Percentiles rank a stretch among this genome's conserved stretches.
Conservation (phyloP, 2,113 vertebrate genomes). For the Saimiri boliviensis region DNA sequence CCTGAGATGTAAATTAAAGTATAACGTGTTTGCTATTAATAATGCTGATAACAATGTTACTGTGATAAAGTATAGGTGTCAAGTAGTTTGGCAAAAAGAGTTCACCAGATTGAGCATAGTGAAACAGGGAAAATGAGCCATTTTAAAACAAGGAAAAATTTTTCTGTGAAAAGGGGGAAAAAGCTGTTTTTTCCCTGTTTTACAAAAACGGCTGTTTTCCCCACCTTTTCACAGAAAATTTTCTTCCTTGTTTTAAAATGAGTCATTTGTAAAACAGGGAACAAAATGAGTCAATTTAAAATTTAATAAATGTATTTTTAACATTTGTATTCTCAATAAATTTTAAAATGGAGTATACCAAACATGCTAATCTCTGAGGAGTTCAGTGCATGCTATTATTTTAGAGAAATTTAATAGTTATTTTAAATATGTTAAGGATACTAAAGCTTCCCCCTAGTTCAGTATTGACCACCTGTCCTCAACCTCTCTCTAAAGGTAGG, state of each 20-base stretch:
- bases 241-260: too few species aligned
- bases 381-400: slow-evolving; percentile 7
- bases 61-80: background rate
- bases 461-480: background rate
- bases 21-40: background rate
- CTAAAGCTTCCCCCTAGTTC: background rate
- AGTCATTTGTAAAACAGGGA: background rate
- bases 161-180: too few species aligned
- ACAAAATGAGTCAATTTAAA: background rate
- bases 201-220: too few species aligned
- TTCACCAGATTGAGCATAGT: background rate
- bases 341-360: background rate
- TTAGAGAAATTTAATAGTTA: slow-evolving; percentile 21
- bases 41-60: background rate
- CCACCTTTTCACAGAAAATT: too few species aligned
- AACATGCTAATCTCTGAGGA: background rate
- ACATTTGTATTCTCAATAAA: slow-evolving; percentile 34
- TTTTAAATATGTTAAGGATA: slow-evolving; percentile 11
- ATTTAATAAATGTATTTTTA: slow-evolving; percentile 1
- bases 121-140: too few species aligned
- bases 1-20: slow-evolving; percentile 2
- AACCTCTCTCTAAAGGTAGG: background rate
- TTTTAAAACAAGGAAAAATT: background rate
- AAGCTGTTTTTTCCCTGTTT: too few species aligned
- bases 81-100: slow-evolving; percentile 37